phyloP scores from a whole-genome alignment of 2,797 vertebrate genomes.

The Sebastes hubbsi region DNA sequence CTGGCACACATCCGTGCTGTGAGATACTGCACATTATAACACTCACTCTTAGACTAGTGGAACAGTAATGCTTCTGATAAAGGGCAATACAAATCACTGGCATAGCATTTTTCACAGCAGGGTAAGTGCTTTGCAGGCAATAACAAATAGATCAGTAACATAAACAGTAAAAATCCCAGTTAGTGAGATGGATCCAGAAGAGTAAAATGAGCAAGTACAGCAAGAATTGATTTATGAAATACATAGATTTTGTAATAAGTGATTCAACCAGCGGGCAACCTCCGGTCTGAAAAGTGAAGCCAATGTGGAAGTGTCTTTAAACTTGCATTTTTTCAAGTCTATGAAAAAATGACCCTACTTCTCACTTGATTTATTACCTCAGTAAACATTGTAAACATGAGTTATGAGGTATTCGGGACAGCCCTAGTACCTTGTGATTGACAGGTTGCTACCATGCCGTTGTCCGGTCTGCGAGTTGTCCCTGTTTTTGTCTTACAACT shows the following conservation, averaged over 20 bases:
- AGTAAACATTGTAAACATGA: no score
- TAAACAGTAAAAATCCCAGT: not conserved
- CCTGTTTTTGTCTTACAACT: no score
- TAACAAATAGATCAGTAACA: not conserved
- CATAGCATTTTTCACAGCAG: not conserved
- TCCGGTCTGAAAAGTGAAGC: no score
- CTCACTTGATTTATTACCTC: no score
- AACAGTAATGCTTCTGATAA: not conserved
- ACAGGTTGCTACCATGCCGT: no score
- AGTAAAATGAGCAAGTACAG: not conserved
- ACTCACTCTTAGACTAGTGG: not conserved
- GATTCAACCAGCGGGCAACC: not conserved
- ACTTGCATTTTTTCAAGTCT: no score
- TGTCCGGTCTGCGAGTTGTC: no score
- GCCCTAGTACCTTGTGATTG: no score
- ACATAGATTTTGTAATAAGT: not conserved
- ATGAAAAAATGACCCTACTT: no score
- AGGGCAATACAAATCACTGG: not conserved
- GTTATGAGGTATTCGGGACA: no score
- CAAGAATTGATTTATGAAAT: not conserved
- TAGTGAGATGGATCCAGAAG: not conserved
- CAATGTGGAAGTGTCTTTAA: no score
- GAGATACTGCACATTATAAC: not conserved
- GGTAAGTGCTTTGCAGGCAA: constrained; percentile 4
- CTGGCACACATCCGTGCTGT: constrained; percentile 9